Evolutionary conservation across 2,888 invertebrate species (phyloP), one percentile per base, ranked within the genome.

Genomic region (Troglohyphantes excavatus): DNA sequence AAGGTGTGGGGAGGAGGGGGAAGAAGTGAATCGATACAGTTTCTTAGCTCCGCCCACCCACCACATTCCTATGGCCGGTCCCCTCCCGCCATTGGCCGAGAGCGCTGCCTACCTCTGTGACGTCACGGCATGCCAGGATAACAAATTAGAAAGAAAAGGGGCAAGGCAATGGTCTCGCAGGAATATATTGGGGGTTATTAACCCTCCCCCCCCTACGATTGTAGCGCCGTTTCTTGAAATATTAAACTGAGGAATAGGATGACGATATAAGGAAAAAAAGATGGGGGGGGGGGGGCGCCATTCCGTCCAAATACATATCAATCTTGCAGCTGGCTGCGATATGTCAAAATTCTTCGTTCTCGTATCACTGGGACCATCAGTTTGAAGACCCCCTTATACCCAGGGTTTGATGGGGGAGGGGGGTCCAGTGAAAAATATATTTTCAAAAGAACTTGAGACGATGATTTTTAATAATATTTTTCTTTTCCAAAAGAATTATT

Each of bases 111-210:
- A 89, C 82, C 88, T 89, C 82, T 70, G 61, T 89, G 88, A 89
- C 88, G 88, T 89, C 88, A 89, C 63, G 13, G 53, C 73, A 46
- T 82, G 88, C 88, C 88, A 70, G 75, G 75, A 89, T 89, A 89
- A 89, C 88, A 89, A 89, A 89, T 89, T 89, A 89, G 88, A 82
- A 67, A n/a, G 63, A 65, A 85, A 67, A 29, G 85, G 53, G 79
- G 53, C 73, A 65, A 79, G 81, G 87, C 87, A 73, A 11, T 82
- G 88, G 88, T 89, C 88, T 75, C 82, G 33, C 46, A 53, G 73
- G 88, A 83, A 89, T 82, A 89, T 89, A 89, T 89, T 83, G 88
- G 76, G 88, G 88, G 88, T 89, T 89, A 89, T 89, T 82, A 89
- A 89, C 88, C 82, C 75, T 46, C 82, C 76, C 73, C 75, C 67